Conservation (phyloP, 2,113 vertebrate species). For the Bos javanicus region DNA sequence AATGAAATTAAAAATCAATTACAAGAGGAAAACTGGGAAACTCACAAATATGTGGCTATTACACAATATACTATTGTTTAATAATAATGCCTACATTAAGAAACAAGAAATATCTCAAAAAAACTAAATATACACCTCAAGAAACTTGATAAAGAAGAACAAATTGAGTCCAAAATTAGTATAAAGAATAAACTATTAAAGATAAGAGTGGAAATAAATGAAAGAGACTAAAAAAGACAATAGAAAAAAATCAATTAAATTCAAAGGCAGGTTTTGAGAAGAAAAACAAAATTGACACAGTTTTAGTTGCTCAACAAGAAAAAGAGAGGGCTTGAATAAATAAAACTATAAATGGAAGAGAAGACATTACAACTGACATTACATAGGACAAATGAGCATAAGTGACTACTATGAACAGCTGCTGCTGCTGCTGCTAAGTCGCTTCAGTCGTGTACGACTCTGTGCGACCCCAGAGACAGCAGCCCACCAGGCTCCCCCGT, state of each 20-base stretch:
- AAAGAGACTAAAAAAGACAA: neutral
- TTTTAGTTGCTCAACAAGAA: neutral
- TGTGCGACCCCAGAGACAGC: too few species aligned
- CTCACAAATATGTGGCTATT: neutral
- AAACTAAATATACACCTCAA: neutral
- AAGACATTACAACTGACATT: neutral
- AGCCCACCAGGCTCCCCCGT: too few species aligned
- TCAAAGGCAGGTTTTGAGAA: neutral
- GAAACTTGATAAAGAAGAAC: neutral
- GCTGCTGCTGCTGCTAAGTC: too few species aligned
- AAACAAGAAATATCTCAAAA: neutral
- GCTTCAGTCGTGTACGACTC: too few species aligned
- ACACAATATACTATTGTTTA: neutral
- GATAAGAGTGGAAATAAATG: neutral
- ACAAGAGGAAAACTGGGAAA: neutral
- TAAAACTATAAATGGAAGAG: neutral
- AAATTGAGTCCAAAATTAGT: neutral
- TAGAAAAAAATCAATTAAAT: neutral
- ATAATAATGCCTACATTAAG: neutral
- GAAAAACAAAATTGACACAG: neutral
- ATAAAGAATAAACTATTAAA: neutral
- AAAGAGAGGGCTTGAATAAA: neutral
- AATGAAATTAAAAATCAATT: neutral
- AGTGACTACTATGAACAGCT: neutral
- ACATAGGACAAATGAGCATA: neutral